Conservation (phyloP, 2,888 invertebrate species). For the Heteromurus nitidus region DNA sequence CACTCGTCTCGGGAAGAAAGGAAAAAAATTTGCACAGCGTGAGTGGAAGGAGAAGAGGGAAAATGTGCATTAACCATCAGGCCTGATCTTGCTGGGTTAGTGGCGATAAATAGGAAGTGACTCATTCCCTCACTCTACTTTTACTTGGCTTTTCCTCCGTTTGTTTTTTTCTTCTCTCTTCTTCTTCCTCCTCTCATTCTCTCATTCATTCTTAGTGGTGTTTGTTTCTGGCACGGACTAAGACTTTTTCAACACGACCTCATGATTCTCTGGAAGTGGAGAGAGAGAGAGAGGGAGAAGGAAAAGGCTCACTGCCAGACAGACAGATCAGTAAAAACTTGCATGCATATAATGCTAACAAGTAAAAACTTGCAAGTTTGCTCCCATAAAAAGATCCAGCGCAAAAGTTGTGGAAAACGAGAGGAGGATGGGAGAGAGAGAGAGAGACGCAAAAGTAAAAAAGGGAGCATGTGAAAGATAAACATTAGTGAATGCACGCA, state of each 20-base stretch:
- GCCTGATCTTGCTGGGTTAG: conserved; percentile 31
- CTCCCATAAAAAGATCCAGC: conserved; percentile 40
- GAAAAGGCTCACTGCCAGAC: conserved; percentile 46
- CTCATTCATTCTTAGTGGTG: conserved; percentile 6
- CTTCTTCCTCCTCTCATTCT: background rate
- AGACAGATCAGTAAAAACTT: conserved; percentile 22
- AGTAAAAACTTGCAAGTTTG: too few relatives aligned
- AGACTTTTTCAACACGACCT: conserved; percentile 53
- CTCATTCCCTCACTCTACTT: conserved; percentile 55
- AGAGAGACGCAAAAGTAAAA: background rate
- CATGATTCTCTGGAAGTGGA: conserved; percentile 51
- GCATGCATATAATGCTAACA: conserved; percentile 51
- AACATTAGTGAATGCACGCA: conserved; percentile 1
- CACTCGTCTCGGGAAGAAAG: conserved; percentile 1
- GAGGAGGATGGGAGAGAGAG: background rate
- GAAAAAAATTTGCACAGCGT: conserved; percentile 43
- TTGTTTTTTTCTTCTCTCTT: conserved; percentile 4
- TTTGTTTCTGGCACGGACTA: conserved; percentile 61
- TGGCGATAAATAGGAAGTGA: conserved; percentile 63
- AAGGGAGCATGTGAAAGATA: conserved; percentile 1
- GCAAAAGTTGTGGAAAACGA: background rate
- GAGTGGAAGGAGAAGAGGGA: conserved; percentile 1
- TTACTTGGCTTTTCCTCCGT: background rate
- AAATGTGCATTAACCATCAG: conserved; percentile 43
- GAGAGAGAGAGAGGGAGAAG: conserved; percentile 9